Evolutionary conservation across 2,888 invertebrate species (phyloP), one percentile per base, ranked within the genome.

Genomic region (Latheticus oryzae): DNA sequence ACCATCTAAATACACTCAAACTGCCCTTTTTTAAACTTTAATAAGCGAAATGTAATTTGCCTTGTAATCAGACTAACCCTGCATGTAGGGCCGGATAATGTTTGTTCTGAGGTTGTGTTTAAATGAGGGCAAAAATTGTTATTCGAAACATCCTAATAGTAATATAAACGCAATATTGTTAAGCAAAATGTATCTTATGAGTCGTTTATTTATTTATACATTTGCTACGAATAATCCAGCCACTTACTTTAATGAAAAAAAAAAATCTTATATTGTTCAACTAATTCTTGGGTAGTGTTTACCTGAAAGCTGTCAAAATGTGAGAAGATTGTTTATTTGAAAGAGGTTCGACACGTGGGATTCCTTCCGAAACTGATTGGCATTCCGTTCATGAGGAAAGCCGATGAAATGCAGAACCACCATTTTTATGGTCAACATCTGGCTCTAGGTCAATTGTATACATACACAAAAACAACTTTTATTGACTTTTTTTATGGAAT

Each of bases 1-100:
- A 56, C 42, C 52, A 40, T 37, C 42, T 11, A 21, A 21, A 42
- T 17, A 32, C 28, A 28, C 33, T 35, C 35, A 16, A 13, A 38
- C 47, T 48, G 40, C 17, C 38, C 55, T 48, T 33, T 55, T 55
- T 55, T 48, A 38, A 47, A 54, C 19, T 45, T 54, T 54, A 54
- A 54, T 54, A 54, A 54, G 35, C 53, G 19, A 5, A 33, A 21
- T 24, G 12, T 40, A 42, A 42, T 53, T 42, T 43, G 48, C 24
- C 15, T 15, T 45, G n/a, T 45, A 19, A 45, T 45, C 42, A 42
- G 16, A 42, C 42, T 26, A 16, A 42, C 42, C 42, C 23, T 7
- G 19, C 37, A 16, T 17, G 19, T 17, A 32, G 32, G 32, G n/a
- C n/a, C 28, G 12, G 5, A 28, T 28, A 16, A 16, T 32, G 12